These are phyloP conservation scores for Chiloscyllium plagiosum DNA, from an alignment of 2,113 vertebrate species.

Conservation along the genomic window DNA sequence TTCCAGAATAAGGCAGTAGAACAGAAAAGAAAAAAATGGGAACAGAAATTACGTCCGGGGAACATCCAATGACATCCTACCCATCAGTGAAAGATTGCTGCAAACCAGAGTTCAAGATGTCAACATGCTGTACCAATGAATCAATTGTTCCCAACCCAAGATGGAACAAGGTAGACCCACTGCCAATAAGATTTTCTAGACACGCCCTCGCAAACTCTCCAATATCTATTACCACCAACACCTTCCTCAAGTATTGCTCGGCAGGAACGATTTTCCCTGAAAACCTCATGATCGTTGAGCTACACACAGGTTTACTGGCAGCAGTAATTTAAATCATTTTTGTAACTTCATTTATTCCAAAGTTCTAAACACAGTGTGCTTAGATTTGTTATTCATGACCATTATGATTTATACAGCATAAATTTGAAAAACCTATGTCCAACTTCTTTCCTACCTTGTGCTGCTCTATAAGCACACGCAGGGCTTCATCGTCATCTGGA, in stretches of 20 bases:
- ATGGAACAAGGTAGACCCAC: not conserved
- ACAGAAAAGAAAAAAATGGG: too few relatives aligned
- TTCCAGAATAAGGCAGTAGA: too few relatives aligned
- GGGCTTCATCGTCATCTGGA: slow-evolving; percentile 88
- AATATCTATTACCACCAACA: not conserved
- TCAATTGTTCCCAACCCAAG: not conserved
- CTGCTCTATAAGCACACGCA: slow-evolving; percentile 77
- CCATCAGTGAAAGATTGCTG: not conserved
- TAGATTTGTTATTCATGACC: too few relatives aligned
- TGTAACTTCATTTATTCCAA: not conserved
- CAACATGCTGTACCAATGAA: not conserved
- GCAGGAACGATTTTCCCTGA: not conserved
- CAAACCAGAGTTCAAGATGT: not conserved
- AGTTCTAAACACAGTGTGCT: not conserved
- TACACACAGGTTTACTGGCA: not conserved
- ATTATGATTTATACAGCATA: not conserved
- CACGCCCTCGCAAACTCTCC: not conserved
- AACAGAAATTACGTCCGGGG: not conserved
- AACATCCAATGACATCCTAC: not conserved
- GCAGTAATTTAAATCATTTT: not conserved
- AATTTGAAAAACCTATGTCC: not conserved
- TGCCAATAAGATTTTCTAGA: not conserved
- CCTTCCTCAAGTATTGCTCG: too few relatives aligned
- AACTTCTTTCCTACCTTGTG: slow-evolving; percentile 69
- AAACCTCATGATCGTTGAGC: not conserved